Conservation (phyloP, 2,888 invertebrate genomes). For the Diploptera punctata region DNA sequence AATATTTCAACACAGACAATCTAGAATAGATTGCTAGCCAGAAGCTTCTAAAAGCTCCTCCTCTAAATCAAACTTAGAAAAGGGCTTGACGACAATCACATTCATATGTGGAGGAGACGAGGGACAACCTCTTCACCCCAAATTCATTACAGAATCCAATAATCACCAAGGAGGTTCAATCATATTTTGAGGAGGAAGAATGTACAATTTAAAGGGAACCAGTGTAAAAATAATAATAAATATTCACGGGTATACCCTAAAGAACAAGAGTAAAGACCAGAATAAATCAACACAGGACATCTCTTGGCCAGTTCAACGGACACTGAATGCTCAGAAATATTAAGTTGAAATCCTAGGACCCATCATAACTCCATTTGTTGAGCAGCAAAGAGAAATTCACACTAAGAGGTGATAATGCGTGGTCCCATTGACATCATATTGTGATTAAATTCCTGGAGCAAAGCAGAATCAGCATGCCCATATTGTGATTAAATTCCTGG, state of each 20-base stretch:
- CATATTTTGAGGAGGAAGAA: background rate
- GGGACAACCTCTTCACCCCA: background rate
- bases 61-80: background rate
- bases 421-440: background rate
- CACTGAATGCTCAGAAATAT: background rate
- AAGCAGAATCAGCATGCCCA: too few species aligned
- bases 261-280: too few species aligned
- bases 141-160: background rate
- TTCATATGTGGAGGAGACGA: background rate
- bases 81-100: background rate
- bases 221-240: too few species aligned
- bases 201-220: too few species aligned
- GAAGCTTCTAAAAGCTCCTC: background rate
- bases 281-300: background rate
- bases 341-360: background rate
- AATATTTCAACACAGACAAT: background rate
- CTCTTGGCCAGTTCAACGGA: background rate
- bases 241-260: too few species aligned
- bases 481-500: background rate
- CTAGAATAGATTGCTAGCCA: too few species aligned
- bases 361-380: background rate
- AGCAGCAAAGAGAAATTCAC: background rate
- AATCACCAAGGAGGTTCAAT: background rate
- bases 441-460: too few species aligned
- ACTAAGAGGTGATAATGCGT: background rate